These are phyloP conservation scores for Patella caerulea DNA, from an alignment of 2,888 invertebrate genomes.

Conservation along the genomic window DNA sequence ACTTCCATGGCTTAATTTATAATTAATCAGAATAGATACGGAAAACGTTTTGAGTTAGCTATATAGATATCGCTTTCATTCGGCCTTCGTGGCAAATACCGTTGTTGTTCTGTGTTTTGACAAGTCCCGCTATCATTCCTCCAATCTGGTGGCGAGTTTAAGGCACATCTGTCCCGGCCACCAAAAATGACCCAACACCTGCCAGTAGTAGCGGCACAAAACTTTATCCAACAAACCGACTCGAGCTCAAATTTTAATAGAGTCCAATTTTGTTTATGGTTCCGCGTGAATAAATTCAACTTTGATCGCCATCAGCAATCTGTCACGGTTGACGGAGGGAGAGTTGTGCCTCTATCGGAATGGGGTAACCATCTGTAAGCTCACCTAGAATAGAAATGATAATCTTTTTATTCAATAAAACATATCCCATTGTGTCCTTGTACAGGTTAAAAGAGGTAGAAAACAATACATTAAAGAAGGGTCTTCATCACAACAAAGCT, in stretches of 20 bases:
- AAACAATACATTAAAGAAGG: too few species aligned
- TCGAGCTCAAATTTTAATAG: neutral
- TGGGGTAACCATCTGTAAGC: constrained; percentile 1
- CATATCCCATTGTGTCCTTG: too few species aligned
- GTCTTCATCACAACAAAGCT: too few species aligned
- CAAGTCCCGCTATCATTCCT: neutral
- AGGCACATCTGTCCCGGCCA: neutral
- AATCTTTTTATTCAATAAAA: too few species aligned
- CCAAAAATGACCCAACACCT: neutral
- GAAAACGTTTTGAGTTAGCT: too few species aligned
- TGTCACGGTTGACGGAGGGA: neutral
- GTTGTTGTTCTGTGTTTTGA: too few species aligned
- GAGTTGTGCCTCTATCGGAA: neutral
- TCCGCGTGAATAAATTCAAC: neutral
- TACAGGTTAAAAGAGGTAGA: too few species aligned
- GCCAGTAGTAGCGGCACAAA: neutral
- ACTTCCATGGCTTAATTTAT: too few species aligned
- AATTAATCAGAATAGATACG: too few species aligned
- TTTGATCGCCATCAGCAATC: neutral
- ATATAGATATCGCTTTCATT: too few species aligned
- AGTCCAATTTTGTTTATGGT: neutral
- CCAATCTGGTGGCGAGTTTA: neutral
- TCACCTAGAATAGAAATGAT: too few species aligned
- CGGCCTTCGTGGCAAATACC: too few species aligned
- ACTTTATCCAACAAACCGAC: neutral